phyloP scores from a whole-genome alignment of 2,113 vertebrate species.

The Chionis minor region DNA sequence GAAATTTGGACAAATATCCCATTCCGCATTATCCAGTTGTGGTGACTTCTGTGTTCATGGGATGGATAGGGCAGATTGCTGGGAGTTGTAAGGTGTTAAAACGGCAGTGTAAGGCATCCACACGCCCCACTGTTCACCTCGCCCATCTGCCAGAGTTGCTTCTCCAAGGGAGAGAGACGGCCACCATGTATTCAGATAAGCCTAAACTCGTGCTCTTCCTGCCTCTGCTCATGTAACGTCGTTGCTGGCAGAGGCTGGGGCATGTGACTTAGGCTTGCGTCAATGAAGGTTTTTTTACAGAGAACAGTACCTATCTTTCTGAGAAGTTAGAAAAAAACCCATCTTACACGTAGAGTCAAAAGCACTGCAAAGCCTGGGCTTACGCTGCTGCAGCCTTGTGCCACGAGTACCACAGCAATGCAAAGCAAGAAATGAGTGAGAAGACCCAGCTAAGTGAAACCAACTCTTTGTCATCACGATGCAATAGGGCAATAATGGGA shows the following conservation, averaged over 20 bases:
- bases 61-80: background rate
- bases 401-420: background rate
- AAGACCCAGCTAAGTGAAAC: background rate
- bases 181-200: background rate
- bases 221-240: background rate
- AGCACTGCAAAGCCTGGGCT: background rate
- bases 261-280: background rate
- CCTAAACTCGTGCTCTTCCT: background rate
- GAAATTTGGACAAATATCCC: background rate
- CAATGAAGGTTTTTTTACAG: background rate
- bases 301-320: background rate
- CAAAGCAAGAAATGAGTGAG: background rate
- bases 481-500: background rate
- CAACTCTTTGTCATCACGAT: background rate
- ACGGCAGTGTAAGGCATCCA: background rate
- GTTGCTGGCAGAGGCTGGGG: background rate
- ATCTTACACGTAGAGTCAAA: background rate
- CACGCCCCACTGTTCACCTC: rapidly evolving
- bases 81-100: background rate
- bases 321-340: background rate
- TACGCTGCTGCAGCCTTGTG: background rate
- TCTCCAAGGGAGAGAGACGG: background rate
- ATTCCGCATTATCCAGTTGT: background rate
- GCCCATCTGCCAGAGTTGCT: background rate
- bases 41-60: background rate